These are phyloP conservation scores for Drosophila mercatorum DNA, from an alignment of 2,888 invertebrate genomes.

Conservation along the genomic window DNA sequence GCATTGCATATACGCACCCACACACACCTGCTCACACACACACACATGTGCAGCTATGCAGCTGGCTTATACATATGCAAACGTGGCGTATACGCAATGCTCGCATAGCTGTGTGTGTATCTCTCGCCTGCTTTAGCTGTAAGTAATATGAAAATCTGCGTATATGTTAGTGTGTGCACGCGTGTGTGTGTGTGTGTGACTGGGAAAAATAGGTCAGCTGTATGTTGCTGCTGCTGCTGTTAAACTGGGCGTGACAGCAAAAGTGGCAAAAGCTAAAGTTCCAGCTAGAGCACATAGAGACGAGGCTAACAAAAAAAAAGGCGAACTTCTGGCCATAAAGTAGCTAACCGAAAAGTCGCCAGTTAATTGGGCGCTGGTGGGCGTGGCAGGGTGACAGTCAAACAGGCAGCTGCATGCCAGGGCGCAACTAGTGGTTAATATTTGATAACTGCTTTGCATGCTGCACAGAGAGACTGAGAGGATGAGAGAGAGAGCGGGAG, in stretches of 20 bases:
- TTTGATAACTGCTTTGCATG: constrained; percentile 70
- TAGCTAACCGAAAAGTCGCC: constrained; percentile 57
- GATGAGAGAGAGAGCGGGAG: not conserved
- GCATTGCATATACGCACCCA: constrained; percentile 18
- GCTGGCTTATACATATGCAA: constrained; percentile 13
- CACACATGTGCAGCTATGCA: constrained; percentile 9
- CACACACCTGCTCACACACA: constrained; percentile 15
- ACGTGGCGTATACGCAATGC: constrained; percentile 55
- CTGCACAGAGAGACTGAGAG: not conserved
- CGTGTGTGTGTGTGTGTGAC: constrained; percentile 23
- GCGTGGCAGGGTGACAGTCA: constrained; percentile 55
- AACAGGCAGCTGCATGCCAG: constrained; percentile 7
- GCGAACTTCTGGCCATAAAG: constrained; percentile 58
- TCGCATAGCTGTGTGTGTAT: constrained; percentile 33
- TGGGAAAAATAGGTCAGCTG: no score
- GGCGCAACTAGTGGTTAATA: constrained; percentile 77
- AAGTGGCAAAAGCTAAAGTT: constrained; percentile 75
- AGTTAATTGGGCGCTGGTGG: constrained; percentile 70
- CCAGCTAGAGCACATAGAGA: constrained; percentile 37
- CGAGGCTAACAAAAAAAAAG: not conserved
- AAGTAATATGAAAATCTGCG: constrained; percentile 70
- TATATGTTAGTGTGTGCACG: constrained; percentile 23
- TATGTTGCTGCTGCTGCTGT: constrained; percentile 47
- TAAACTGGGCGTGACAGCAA: constrained; percentile 75
- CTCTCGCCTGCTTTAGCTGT: constrained; percentile 49